phyloP scores from a whole-genome alignment of 2,888 invertebrate species.

The Mayetiola destructor region DNA sequence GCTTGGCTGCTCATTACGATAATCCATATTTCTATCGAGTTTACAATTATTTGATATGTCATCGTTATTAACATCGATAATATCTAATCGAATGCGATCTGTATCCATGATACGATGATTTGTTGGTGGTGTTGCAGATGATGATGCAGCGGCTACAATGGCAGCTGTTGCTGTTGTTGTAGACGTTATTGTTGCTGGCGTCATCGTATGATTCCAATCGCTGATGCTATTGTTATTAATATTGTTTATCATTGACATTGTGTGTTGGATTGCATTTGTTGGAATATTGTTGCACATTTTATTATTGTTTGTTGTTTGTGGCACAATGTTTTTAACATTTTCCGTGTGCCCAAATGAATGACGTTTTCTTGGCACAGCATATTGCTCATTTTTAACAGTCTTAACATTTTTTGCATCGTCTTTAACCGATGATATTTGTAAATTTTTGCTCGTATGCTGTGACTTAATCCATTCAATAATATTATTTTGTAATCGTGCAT shows the following conservation, averaged over 20 bases:
- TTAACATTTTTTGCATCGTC: slow-evolving; percentile 2
- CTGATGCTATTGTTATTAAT: too few species aligned
- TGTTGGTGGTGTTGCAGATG: too few species aligned
- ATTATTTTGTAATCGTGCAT: slow-evolving; percentile 27
- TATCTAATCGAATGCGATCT: slow-evolving; percentile 20
- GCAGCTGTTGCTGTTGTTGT: too few species aligned
- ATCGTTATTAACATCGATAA: slow-evolving; percentile 22
- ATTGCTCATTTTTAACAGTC: slow-evolving; percentile 20
- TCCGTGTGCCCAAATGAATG: slow-evolving; percentile 34
- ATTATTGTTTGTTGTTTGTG: too few species aligned
- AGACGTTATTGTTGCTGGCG: too few species aligned
- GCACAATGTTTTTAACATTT: neutral
- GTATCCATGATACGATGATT: slow-evolving; percentile 30
- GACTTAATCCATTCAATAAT: slow-evolving; percentile 35
- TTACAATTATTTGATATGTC: slow-evolving; percentile 22
- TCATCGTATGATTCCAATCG: neutral
- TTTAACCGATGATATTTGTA: neutral
- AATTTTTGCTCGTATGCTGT: slow-evolving; percentile 20
- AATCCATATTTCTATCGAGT: slow-evolving; percentile 17
- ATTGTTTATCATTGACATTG: too few species aligned
- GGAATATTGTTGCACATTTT: too few species aligned
- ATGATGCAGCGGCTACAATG: too few species aligned
- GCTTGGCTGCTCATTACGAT: slow-evolving; percentile 18
- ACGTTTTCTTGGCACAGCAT: slow-evolving; percentile 27
- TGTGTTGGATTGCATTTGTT: too few species aligned